Conservation (phyloP, 2,888 invertebrate species). For the Tipula confusa region DNA sequence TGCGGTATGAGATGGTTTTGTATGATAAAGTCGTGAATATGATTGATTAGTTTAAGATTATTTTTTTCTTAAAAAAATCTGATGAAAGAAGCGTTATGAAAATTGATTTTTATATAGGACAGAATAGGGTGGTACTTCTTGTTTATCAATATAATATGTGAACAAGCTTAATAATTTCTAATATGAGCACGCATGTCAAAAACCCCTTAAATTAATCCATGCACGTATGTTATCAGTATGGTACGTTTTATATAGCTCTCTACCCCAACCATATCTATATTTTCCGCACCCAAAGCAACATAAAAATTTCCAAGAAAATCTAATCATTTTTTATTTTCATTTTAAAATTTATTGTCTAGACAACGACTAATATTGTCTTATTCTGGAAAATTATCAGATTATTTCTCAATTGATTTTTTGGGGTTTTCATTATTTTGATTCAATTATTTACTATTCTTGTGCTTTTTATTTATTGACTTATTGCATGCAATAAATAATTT, state of each 20-base stretch:
- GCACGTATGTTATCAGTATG: neutral
- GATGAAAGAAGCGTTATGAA: too few relatives aligned
- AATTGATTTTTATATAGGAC: too few relatives aligned
- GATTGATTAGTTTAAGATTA: neutral
- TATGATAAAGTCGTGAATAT: neutral
- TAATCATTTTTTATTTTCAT: neutral
- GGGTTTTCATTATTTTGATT: neutral
- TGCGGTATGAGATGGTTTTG: neutral
- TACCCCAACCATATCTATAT: neutral
- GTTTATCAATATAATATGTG: too few relatives aligned
- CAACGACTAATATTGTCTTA: neutral
- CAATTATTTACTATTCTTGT: neutral
- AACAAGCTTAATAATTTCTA: too few relatives aligned
- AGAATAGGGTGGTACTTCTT: too few relatives aligned
- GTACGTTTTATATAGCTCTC: neutral
- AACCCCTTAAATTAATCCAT: neutral
- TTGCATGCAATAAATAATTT: neutral
- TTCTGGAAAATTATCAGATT: neutral
- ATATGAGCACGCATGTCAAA: neutral
- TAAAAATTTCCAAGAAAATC: neutral
- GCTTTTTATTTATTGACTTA: neutral
- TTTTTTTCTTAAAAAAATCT: too few relatives aligned
- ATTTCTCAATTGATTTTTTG: neutral
- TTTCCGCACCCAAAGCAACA: neutral
- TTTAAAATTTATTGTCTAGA: constrained; percentile 20